Base-by-base conservation (phyloP, 1,140 invertebrate species). In the Ruditapes philippinarum region DNA sequence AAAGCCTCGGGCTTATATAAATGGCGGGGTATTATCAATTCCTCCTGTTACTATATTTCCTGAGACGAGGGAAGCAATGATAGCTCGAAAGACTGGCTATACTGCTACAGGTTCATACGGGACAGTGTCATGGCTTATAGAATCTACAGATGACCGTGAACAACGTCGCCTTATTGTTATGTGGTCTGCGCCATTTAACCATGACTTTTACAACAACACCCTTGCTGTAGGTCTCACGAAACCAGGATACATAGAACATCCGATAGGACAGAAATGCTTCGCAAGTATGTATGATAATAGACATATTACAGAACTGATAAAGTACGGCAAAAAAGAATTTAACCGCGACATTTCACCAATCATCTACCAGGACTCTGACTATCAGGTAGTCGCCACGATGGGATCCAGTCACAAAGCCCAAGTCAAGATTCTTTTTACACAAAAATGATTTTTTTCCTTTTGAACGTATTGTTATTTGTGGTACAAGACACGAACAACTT, bases 61-160 rank as follows among this genome's bases (percentile, higher is more conserved):
- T 3, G 42, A n/a, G n/a, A n/a, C n/a, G n/a, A n/a, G n/a, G n/a
- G n/a, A n/a, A n/a, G n/a, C n/a, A n/a, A n/a, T n/a, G n/a, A 19
- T 17, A 79, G 45, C 51, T 0, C 25, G 76, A 79, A 33, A 49
- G 25, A 42, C 33, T 42, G 76, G 11, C 9, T 45, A 7, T 51
- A 33, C 14, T 42, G 76, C n/a, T 33, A 22, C 12, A 49, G 51
- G n/a, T n/a, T n/a, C n/a, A n/a, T n/a, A n/a, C n/a, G n/a, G n/a
- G n/a, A n/a, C n/a, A n/a, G n/a, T n/a, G n/a, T 79, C 76, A n/a
- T 79, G 76, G 76, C 31, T 54, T 19, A 36, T 79, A 7, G 51
- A 57, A 57, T 22, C 51, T 4, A 14, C 51, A n/a, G 51, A 57
- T 12, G 49, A 25, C n/a, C 54, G 22, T 42, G 51, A n/a, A n/a